phyloP scores from a whole-genome alignment of 2,888 invertebrate genomes.

The Charanyca ferruginea region DNA sequence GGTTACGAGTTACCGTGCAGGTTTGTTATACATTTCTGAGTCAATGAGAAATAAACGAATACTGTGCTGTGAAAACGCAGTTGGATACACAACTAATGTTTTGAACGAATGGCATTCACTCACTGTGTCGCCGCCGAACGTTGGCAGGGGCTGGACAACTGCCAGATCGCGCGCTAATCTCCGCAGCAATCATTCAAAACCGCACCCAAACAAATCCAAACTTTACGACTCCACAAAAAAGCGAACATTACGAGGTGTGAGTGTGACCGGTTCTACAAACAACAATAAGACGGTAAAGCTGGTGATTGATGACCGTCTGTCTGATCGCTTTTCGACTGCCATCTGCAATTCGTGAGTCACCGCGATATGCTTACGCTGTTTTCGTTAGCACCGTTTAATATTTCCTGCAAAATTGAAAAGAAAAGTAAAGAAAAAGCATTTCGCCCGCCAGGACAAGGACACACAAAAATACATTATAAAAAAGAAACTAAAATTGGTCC shows the following conservation, averaged over 20 bases:
- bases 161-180: constrained; percentile 71
- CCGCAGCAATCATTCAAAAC: constrained; percentile 66
- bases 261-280: constrained; percentile 66
- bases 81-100: constrained; percentile 13
- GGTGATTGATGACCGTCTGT: constrained; percentile 74
- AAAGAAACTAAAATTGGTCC: too few relatives aligned
- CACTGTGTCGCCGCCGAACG: constrained; percentile 14
- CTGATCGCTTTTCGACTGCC: constrained; percentile 66
- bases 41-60: constrained; percentile 9
- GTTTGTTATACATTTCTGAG: constrained; percentile 32
- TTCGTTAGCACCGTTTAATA: neutral
- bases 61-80: constrained; percentile 1
- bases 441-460: too few relatives aligned
- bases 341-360: constrained; percentile 40
- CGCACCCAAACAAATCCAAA: constrained; percentile 77
- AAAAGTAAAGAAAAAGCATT: too few relatives aligned
- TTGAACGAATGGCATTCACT: constrained; percentile 6
- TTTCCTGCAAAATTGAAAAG: too few relatives aligned
- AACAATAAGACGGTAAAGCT: constrained; percentile 74
- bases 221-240: constrained; percentile 79
- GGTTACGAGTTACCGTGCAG: neutral
- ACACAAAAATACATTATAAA: too few relatives aligned
- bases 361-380: neutral
- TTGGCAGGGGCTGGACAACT: constrained; percentile 65
- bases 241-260: constrained; percentile 62